phyloP scores from a whole-genome alignment of 2,797 vertebrate genomes.

The Acomys russatus region DNA sequence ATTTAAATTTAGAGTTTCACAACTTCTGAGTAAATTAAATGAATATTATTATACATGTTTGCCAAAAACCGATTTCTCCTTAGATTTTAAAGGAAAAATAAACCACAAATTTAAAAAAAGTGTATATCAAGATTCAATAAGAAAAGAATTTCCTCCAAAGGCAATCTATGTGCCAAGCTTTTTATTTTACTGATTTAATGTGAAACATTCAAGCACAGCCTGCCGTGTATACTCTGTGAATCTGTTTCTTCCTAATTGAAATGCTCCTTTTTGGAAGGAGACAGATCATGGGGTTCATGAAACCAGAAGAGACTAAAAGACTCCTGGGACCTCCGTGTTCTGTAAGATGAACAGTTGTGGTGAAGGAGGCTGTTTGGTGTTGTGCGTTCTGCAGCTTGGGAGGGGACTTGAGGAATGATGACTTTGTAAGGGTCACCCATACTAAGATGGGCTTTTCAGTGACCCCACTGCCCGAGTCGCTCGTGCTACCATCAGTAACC shows the following conservation, averaged over 20 bases:
- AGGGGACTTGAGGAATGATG: fast-evolving
- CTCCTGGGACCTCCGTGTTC: background rate
- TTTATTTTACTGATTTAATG: slow-evolving; percentile 33
- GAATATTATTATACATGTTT: background rate
- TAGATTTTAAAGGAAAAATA: slow-evolving; percentile 50
- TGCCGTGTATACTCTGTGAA: background rate
- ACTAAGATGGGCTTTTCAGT: background rate
- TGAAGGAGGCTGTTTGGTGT: background rate
- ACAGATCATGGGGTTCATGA: background rate
- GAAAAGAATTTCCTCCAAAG: slow-evolving; percentile 9
- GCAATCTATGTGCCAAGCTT: background rate
- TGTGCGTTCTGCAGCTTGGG: background rate
- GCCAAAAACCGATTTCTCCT: background rate
- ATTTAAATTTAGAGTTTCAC: slow-evolving; percentile 30
- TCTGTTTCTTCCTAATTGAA: background rate
- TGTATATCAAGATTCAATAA: slow-evolving; percentile 1
- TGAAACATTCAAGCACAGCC: background rate
- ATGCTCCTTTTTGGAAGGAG: background rate
- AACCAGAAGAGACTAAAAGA: background rate
- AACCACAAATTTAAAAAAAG: background rate
- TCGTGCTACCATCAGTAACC: background rate
- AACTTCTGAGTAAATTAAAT: slow-evolving; percentile 24
- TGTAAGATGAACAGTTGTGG: fast-evolving
- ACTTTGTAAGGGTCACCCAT: background rate
- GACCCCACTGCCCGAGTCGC: background rate